These are phyloP conservation scores for Hipparchia semele DNA, from an alignment of 2,888 invertebrate species.

Conservation along the genomic window DNA sequence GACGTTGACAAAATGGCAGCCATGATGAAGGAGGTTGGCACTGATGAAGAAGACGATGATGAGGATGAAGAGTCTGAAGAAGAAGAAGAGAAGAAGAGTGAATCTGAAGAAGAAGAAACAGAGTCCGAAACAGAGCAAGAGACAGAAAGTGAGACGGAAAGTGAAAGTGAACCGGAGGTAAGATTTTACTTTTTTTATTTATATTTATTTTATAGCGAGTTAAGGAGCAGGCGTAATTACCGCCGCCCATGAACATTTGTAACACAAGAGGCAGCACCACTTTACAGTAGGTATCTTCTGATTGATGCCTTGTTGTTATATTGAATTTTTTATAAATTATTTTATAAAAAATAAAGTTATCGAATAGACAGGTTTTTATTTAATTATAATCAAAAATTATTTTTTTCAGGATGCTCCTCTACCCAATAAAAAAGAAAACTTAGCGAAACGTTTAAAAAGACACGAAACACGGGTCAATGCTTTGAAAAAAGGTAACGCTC, in stretches of 20 bases:
- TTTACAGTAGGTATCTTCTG: no score
- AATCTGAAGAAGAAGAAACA: constrained; percentile 81
- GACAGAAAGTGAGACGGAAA: constrained; percentile 86
- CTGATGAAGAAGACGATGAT: constrained; percentile 87
- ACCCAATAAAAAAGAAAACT: constrained; percentile 86
- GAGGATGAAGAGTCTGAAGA: constrained; percentile 84
- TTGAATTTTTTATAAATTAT: no score
- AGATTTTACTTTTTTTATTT: background rate
- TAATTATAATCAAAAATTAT: background rate
- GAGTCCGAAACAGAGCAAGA: constrained; percentile 87
- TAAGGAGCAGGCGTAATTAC: no score
- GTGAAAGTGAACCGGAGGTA: constrained; percentile 87
- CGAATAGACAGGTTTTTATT: no score
- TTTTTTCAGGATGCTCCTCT: constrained; percentile 84
- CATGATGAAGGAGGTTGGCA: constrained; percentile 91
- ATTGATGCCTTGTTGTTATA: no score
- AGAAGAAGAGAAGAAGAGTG: constrained; percentile 79
- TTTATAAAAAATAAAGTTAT: no score
- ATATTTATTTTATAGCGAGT: no score
- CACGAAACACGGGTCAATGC: constrained; percentile 91
- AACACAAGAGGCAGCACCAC: no score
- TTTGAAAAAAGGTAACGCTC: constrained; percentile 93
- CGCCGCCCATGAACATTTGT: no score
- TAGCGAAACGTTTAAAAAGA: constrained; percentile 86
- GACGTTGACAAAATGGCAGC: constrained; percentile 96